Percentiles rank a stretch among this genome's conserved stretches.
phyloP scores from a whole-genome alignment of 2,797 vertebrate genomes.

The Ctenochaetus hawaiiensis region DNA sequence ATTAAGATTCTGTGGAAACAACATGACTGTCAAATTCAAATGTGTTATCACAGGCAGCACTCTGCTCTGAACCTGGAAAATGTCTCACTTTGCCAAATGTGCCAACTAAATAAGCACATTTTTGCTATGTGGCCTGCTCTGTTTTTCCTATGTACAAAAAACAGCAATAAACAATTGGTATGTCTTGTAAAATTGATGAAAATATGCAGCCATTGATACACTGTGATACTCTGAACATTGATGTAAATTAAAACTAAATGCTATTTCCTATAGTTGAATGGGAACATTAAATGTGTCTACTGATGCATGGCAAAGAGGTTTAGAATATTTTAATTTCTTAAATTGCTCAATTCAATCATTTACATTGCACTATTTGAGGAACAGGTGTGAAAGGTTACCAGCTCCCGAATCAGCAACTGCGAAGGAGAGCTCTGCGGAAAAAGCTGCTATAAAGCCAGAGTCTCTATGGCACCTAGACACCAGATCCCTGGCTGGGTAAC shows the following conservation, averaged over 20 bases:
- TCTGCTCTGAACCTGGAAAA: conserved; percentile 8
- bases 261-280: conserved; percentile 10
- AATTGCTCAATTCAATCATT: conserved; percentile 30
- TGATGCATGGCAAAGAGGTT: conserved; percentile 28
- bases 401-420: conserved; percentile 31
- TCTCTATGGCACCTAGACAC: conserved; percentile 76
- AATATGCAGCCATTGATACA: not conserved
- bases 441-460: conserved; percentile 59
- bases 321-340: conserved; percentile 36
- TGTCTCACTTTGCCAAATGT: not conserved
- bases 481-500: conserved; percentile 83
- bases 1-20: not conserved
- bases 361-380: conserved; percentile 43
- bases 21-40: conserved; percentile 12
- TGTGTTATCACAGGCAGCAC: conserved; percentile 10
- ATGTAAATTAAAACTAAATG: conserved; percentile 19
- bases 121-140: not conserved
- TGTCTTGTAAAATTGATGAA: not conserved
- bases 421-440: conserved; percentile 32
- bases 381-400: conserved; percentile 45
- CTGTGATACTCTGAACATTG: not conserved
- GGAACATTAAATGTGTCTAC: conserved; percentile 1
- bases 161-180: not conserved
- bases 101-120: not conserved
- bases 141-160: not conserved